These are phyloP conservation scores for Epistrophe eligans DNA, from an alignment of 2,888 invertebrate species.

Conservation along the genomic window DNA sequence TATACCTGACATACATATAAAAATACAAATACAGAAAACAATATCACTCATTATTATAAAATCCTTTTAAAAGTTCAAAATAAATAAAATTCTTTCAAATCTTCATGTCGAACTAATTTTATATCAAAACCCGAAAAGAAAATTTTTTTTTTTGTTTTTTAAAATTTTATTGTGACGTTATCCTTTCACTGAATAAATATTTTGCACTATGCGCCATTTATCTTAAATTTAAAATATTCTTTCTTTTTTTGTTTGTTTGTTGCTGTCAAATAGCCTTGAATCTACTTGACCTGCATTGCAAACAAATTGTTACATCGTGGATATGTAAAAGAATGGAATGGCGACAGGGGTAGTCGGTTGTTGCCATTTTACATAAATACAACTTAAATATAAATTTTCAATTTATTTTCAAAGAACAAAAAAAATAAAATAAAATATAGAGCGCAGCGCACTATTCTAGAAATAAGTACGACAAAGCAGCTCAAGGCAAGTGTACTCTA, in stretches of 20 bases:
- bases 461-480: conserved; percentile 48
- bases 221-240: conserved; percentile 5
- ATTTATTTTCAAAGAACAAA: conserved; percentile 25
- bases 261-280: conserved; percentile 10
- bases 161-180: conserved; percentile 11
- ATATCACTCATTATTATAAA: too few species aligned
- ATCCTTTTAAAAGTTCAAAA: neutral
- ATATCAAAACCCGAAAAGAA: conserved; percentile 11
- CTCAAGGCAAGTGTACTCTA: conserved; percentile 59
- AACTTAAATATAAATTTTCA: conserved; percentile 22
- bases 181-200: conserved; percentile 18
- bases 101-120: neutral
- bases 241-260: neutral
- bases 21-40: too few species aligned
- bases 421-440: neutral
- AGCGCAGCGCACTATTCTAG: conserved; percentile 1
- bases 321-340: neutral
- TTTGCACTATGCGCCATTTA: conserved; percentile 26
- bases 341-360: neutral
- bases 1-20: too few species aligned
- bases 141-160: neutral
- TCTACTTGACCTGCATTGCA: conserved; percentile 34
- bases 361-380: conserved; percentile 13
- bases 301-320: conserved; percentile 14
- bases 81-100: neutral